phyloP scores from a whole-genome alignment of 2,113 vertebrate genomes.

The Dermatemys mawii region DNA sequence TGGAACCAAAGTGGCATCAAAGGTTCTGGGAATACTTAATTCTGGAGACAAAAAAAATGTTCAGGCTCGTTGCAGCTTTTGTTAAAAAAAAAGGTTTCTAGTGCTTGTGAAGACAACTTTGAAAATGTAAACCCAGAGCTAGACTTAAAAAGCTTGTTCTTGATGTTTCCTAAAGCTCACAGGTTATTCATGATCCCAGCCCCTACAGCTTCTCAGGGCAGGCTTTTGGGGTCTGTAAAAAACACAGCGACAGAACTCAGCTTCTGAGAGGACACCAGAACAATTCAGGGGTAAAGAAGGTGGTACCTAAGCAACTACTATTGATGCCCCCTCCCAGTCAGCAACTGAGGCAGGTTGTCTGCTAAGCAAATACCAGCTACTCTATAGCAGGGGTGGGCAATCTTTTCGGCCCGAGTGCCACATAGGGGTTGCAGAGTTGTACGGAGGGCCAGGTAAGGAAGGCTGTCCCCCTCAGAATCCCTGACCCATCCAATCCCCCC shows the following conservation, averaged over 20 bases:
- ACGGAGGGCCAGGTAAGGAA: too few relatives aligned
- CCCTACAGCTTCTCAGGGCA: not conserved
- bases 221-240: not conserved
- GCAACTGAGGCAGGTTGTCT: not conserved
- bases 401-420: too few relatives aligned
- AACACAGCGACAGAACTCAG: not conserved
- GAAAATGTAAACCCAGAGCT: not conserved
- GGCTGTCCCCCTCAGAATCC: too few relatives aligned
- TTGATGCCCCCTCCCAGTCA: not conserved
- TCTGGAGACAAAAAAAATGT: rapidly evolving
- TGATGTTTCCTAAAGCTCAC: not conserved
- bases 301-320: not conserved
- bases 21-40: not conserved
- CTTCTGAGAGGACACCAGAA: not conserved
- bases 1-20: not conserved
- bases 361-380: too few relatives aligned
- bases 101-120: not conserved
- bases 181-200: not conserved
- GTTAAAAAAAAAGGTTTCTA: not conserved
- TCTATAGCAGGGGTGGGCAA: too few relatives aligned
- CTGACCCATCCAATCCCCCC: too few relatives aligned
- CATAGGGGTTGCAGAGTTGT: too few relatives aligned
- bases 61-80: not conserved
- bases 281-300: not conserved
- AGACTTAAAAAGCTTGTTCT: not conserved